Percentiles rank a stretch among this genome's conserved stretches.
phyloP scores from a whole-genome alignment of 2,888 invertebrate species.

The Sphinx pinastri region DNA sequence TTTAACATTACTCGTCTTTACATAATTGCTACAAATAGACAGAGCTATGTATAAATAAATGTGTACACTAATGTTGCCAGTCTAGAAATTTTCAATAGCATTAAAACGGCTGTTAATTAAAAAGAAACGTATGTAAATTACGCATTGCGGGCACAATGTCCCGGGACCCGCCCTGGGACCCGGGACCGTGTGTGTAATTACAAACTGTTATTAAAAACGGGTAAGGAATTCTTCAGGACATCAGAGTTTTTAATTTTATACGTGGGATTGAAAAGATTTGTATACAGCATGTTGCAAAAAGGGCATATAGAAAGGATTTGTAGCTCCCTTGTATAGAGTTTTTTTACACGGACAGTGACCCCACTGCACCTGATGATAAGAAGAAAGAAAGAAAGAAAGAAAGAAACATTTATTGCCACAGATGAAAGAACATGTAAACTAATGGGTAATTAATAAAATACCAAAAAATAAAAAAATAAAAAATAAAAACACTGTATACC shows the following conservation, averaged over 20 bases:
- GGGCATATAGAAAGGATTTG: not conserved
- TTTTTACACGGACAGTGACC: too few species aligned
- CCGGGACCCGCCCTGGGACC: not conserved
- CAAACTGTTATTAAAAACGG: constrained; percentile 19
- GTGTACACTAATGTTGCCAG: not conserved
- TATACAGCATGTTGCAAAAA: too few species aligned
- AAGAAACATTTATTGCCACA: too few species aligned
- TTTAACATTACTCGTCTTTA: too few species aligned
- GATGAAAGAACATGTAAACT: too few species aligned
- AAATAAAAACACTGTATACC: too few species aligned
- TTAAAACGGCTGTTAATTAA: constrained; percentile 9
- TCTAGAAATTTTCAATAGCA: constrained; percentile 15
- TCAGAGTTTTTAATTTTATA: constrained; percentile 12
- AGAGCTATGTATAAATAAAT: not conserved
- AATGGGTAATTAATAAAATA: too few species aligned
- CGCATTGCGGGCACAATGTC: not conserved
- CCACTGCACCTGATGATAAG: too few species aligned
- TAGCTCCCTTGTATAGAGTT: too few species aligned
- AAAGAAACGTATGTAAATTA: constrained; percentile 20
- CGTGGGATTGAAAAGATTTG: not conserved
- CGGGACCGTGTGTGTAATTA: not conserved
- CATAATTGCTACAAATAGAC: not conserved
- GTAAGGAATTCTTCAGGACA: constrained; percentile 17
- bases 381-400: too few species aligned
- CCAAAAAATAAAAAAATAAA: too few species aligned